Conservation (phyloP, 2,888 invertebrate species). For the Ypsolopha scabrella region DNA sequence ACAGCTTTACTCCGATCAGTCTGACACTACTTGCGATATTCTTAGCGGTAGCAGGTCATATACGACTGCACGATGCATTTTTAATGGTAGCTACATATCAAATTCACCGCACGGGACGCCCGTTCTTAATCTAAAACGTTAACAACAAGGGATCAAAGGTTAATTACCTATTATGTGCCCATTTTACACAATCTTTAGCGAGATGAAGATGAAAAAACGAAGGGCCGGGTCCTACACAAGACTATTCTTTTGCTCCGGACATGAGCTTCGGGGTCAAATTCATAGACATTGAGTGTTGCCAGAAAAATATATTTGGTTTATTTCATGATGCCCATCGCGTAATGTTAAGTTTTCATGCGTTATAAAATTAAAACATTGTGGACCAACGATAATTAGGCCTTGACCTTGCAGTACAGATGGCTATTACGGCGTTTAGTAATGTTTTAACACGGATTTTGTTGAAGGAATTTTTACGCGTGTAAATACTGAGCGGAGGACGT, state of each 20-base stretch:
- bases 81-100: slow-evolving; percentile 24
- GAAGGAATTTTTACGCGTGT: slow-evolving; percentile 35
- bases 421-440: not conserved
- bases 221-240: slow-evolving; percentile 66
- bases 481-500: slow-evolving; percentile 34
- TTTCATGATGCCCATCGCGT: not conserved
- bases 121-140: not conserved
- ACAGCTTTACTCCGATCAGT: slow-evolving; percentile 47
- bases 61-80: slow-evolving; percentile 43
- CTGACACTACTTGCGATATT: slow-evolving; percentile 61
- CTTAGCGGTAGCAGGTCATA: slow-evolving; percentile 53
- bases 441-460: not conserved
- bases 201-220: slow-evolving; percentile 59
- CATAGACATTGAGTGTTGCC: slow-evolving; percentile 66
- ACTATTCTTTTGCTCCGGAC: slow-evolving; percentile 63
- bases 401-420: not conserved
- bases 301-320: slow-evolving; percentile 10
- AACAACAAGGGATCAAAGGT: slow-evolving; percentile 3
- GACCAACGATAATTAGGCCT: not conserved
- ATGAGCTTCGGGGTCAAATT: slow-evolving; percentile 71
- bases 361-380: not conserved
- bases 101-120: slow-evolving; percentile 10
- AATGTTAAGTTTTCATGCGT: slow-evolving; percentile 8
- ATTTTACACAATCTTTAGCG: slow-evolving; percentile 61
- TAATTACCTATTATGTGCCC: slow-evolving; percentile 68